Base-by-base conservation (phyloP, 1,140 invertebrate genomes). In the Diorhabda carinulata region DNA sequence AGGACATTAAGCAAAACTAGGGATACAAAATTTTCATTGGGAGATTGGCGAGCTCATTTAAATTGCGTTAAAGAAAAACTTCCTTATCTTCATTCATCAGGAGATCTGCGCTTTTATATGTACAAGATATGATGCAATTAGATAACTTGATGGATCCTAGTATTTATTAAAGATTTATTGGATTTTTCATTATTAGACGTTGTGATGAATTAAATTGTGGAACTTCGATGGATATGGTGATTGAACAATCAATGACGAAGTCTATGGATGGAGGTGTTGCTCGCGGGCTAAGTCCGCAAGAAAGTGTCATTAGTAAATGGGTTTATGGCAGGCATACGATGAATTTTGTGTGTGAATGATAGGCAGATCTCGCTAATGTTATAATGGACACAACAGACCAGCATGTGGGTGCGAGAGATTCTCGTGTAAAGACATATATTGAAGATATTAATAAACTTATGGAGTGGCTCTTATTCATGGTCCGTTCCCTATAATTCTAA, bases 21-120 rank as follows among this genome's bases (percentile, higher is more conserved):
- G 80, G 79, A 70, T 79, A 42, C 77, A 81, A 73, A 81, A 82
- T 73, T 80, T 79, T 76, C 8, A 61, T 42, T 78, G 71, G 81
- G 78, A 43, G 71, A 82, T 77, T 82, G 80, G 81, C 62, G 79
- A 72, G 73, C 76, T 64, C 80, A 82, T 79, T 76, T 82, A 43
- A 76, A 79, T 56, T 43, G 74, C 66, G 67, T 81, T 43, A 52
- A 52, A 52, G 45, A 52, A 52, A 52, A 6, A 9, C 45, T 52
- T 5, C 45, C 45, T 52, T 52, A 52, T 52, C 8, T 52, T 9
- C 2, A 52, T 52, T 5, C 45, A 52, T 52, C 45, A 6, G 45
- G 45, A 52, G 5, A 52, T 52, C 45, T 52, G n/a, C 66, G 57
- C 66, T 61, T 44, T 57, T 67, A 10, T 67, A 67, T 10, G 6